Percentiles rank a stretch among this genome's conserved stretches.
Evolutionary conservation across 2,888 invertebrate species (phyloP).

Genomic region (Bursaphelenchus okinawaensis): DNA sequence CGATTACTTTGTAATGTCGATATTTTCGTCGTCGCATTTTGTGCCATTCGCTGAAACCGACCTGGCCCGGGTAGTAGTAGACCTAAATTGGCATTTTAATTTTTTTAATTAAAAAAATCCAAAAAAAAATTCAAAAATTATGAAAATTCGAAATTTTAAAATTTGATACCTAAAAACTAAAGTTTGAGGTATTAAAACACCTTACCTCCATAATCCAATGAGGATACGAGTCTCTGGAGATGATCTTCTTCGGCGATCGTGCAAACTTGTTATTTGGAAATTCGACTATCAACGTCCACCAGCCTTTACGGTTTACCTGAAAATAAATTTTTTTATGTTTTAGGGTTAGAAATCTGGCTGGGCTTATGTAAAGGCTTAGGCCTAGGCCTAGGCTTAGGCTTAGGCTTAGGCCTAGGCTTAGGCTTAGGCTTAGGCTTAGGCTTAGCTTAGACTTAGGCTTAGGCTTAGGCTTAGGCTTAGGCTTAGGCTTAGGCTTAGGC

Average conservation of each 20-base stretch:
- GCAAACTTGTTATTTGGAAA: slow-evolving; percentile 56
- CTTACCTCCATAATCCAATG: slow-evolving; percentile 56
- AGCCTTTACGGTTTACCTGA: slow-evolving; percentile 53
- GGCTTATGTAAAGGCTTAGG: too few relatives aligned
- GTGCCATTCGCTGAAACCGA: slow-evolving; percentile 44
- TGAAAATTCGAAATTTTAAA: slow-evolving; percentile 1
- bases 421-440: too few relatives aligned
- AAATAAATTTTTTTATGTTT: too few relatives aligned
- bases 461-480: too few relatives aligned
- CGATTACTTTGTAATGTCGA: slow-evolving; percentile 10
- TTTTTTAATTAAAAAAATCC: neutral
- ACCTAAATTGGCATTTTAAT: slow-evolving; percentile 22
- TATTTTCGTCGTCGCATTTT: slow-evolving; percentile 31
- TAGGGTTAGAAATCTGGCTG: too few relatives aligned
- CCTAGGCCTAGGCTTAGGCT: too few relatives aligned
- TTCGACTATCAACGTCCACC: slow-evolving; percentile 56
- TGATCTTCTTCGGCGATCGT: slow-evolving; percentile 54
- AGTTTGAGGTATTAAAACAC: neutral
- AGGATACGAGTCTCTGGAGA: slow-evolving; percentile 53
- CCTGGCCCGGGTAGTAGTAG: slow-evolving; percentile 36
- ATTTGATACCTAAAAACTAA: neutral
- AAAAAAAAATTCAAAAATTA: too few relatives aligned
- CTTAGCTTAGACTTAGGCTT: too few relatives aligned
- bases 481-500: too few relatives aligned
- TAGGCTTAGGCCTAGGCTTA: too few relatives aligned